A percentile compares a stretch with the other conserved stretches of the same genome.
phyloP scores from a whole-genome alignment of 2,113 vertebrate species.

The Myiagra hebetior region DNA sequence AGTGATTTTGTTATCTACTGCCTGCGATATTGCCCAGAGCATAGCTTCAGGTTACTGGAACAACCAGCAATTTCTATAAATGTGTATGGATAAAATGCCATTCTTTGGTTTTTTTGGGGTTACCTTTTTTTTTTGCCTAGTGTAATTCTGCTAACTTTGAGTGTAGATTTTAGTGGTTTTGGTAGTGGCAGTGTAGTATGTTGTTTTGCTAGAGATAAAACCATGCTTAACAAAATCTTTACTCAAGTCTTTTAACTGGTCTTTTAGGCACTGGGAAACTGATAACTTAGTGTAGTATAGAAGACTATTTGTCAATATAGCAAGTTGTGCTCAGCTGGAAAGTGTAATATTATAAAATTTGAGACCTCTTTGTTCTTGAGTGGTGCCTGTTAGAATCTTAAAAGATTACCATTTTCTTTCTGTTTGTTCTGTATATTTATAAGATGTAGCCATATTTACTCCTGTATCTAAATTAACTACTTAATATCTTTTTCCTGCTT shows the following conservation, averaged over 20 bases:
- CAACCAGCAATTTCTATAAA: not conserved
- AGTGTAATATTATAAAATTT: not conserved
- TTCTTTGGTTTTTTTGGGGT: fast-evolving
- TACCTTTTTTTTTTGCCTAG: fast-evolving
- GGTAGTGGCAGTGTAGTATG: not conserved
- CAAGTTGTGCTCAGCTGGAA: not conserved
- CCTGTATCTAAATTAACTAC: not conserved
- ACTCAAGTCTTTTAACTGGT: not conserved
- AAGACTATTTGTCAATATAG: not conserved
- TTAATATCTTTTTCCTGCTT: not conserved
- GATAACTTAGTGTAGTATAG: not conserved
- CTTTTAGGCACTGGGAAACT: not conserved
- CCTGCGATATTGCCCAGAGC: not conserved
- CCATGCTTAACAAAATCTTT: not conserved
- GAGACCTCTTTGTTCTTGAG: not conserved
- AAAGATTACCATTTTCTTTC: not conserved
- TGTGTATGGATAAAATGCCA: not conserved
- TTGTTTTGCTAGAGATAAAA: not conserved
- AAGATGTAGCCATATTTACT: not conserved
- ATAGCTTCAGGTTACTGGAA: not conserved
- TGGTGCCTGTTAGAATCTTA: not conserved
- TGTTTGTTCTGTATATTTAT: not conserved
- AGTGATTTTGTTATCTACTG: not conserved
- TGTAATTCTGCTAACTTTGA: not conserved
- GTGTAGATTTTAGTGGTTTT: not conserved